Evolutionary conservation across 2,888 invertebrate genomes (phyloP).

Genomic region (Ypsolopha sequella): DNA sequence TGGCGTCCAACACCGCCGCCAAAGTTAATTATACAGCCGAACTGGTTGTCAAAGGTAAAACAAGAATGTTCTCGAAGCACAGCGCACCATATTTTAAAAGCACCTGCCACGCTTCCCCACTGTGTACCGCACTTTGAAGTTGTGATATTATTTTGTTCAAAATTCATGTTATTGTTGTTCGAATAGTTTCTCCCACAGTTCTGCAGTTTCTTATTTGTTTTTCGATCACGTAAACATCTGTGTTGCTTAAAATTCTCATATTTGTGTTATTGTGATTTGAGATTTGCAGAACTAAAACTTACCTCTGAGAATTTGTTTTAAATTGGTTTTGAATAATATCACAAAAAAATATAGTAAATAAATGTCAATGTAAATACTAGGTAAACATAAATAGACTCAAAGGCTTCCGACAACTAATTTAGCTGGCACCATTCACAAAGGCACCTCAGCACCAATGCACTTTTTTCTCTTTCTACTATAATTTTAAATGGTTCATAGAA

Average conservation of each 20-base stretch:
- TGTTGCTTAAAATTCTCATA: too few relatives aligned
- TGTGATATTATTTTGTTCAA: not conserved
- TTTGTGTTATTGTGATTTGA: too few relatives aligned
- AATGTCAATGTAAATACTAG: not conserved
- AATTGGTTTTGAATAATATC: not conserved
- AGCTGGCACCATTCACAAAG: not conserved
- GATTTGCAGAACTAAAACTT: too few relatives aligned
- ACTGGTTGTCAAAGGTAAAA: conserved; percentile 79
- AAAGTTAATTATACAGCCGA: conserved; percentile 81
- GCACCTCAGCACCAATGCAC: not conserved
- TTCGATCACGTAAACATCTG: too few relatives aligned
- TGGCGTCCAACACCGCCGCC: conserved; percentile 80
- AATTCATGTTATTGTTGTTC: too few relatives aligned
- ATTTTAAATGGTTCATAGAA: not conserved
- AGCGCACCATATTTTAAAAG: not conserved
- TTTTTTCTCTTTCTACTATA: not conserved
- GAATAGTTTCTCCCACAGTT: too few relatives aligned
- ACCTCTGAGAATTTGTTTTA: too few relatives aligned
- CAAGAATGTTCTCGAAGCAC: conserved; percentile 7
- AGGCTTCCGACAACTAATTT: not conserved
- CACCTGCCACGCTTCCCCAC: conserved; percentile 5
- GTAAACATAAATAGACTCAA: not conserved
- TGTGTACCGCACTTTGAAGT: conserved; percentile 4
- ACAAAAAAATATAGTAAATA: not conserved
- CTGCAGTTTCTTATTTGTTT: too few relatives aligned